Evolutionary conservation across 2,797 vertebrate genomes (phyloP), one percentile per base, ranked within the genome.

Genomic region (Alosa sapidissima): DNA sequence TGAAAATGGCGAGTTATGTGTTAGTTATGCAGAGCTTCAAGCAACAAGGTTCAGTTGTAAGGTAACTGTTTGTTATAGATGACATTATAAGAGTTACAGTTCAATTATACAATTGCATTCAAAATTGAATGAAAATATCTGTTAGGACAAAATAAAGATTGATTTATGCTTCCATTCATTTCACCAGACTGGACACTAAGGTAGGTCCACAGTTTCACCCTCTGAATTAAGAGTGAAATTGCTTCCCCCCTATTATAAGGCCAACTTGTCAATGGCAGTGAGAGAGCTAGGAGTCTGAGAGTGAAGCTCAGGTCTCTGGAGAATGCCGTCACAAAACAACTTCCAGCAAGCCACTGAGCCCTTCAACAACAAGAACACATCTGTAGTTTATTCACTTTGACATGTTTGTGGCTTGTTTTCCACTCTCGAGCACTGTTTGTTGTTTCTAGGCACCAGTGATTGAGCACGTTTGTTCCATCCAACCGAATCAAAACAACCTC

Each of bases 401-500:
- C 36, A 47, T 78, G 41, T 21, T 41, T 47, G 36, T 45, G 28
- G 33, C 36, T 14, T 72, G 68, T 78, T 78, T 78, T 21, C 0
- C 7, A 47, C 16, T 78, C 19, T 41, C 33, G 28, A 41, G 11
- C 3, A 33, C 28, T 33, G 28, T 5, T 33, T 28, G 65, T 72
- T 62, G 21, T 62, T 62, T 62, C n/a, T 24, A 62, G 58, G n/a
- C 58, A 62, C 58, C 58, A 13, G 28, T 5, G 41, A 36, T 45
- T 45, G 72, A 78, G 16, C 36, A 78, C 14, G 5, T 19, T 75
- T 75, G 16, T 47, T 78, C 41, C 72, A 45, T 78, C 72, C 41
- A 78, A 78, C 72, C 72, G 16, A 47, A 78, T 78, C 72, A 41
- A 78, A 78, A 78, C 68, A 75, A 75, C 68, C 68, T 75, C 68